Evolutionary conservation across 2,888 invertebrate species (phyloP), one percentile per base, ranked within the genome.

Genomic region (Bimastos eiseni): DNA sequence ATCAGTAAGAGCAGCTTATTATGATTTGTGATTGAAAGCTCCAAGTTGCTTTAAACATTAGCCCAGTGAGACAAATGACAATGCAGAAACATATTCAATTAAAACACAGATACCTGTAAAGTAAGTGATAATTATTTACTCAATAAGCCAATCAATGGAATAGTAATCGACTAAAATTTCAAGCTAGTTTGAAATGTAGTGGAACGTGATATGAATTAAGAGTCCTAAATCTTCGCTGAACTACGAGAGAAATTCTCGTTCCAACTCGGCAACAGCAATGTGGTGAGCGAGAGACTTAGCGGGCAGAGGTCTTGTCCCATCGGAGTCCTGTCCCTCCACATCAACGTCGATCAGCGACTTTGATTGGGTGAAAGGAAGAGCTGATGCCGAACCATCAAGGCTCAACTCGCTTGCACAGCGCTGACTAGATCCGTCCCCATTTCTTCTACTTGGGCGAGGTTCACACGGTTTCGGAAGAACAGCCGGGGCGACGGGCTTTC

Each of bases 291-390:
- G 38, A 36, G 86, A 86, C 37, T 89, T 92, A 41, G 92, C 91
- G 0, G 93, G 92, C 83, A 94, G 93, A 37, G 94, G 94, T 91
- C 92, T 92, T 15, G 94, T 94, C 83, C 92, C 93, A 93, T 95
- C 95, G 44, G 93, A 93, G 90, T 93, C 93, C 93, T 95, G 95
- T 4, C 95, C 95, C 84, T 94, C 95, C 91, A 95, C 94, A 91
- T 95, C 95, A 90, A 94, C 94, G 92, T 95, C 94, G 70, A 95
- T 93, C 91, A 95, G 93, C 0, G 94, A 94, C 91, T 93, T 94
- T 89, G 94, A 93, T 92, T 94, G 94, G 34, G 92, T 91, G 90
- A 94, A 93, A 92, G 94, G 94, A 38, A 94, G 70, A 86, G 17
- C 86, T 36, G 86, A 86, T 5, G 24, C 36, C 17, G 37, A 8